Evolutionary conservation across 2,888 invertebrate species (phyloP).

Genomic region (Mesorhabditis belari): DNA sequence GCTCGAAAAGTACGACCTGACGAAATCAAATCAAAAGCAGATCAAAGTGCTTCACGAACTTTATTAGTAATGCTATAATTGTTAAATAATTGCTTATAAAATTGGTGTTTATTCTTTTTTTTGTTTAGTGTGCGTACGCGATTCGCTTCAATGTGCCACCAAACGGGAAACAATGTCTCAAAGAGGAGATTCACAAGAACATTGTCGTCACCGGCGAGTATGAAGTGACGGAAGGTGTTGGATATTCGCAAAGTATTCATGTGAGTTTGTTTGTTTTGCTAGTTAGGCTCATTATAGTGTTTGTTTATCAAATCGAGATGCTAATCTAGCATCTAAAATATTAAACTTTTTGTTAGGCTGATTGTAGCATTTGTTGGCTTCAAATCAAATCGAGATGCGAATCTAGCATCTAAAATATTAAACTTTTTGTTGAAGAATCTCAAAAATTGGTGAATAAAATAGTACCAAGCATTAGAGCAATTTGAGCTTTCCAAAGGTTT

Average conservation of each 20-base stretch:
- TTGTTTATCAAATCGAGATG: background rate
- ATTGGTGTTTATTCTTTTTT: no score
- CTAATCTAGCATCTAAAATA: background rate
- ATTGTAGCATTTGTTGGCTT: background rate
- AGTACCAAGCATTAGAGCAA: background rate
- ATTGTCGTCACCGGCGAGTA: conserved; percentile 91
- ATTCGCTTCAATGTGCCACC: conserved; percentile 73
- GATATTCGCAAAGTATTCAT: conserved; percentile 62
- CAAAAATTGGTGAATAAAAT: background rate
- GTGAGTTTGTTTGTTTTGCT: conserved; percentile 60
- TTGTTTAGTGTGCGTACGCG: conserved; percentile 16
- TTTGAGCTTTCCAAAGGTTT: background rate
- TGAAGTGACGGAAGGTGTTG: conserved; percentile 80
- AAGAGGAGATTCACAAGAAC: conserved; percentile 91
- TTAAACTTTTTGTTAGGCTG: no score
- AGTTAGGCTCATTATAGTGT: conserved; percentile 1
- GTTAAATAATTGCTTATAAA: no score
- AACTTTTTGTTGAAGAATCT: no score
- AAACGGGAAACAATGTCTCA: conserved; percentile 85
- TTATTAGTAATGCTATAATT: no score
- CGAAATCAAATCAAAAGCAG: no score
- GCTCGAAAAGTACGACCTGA: no score
- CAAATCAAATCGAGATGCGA: background rate
- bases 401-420: background rate
- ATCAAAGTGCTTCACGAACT: no score